A percentile compares a stretch with the other conserved stretches of the same genome.
Evolutionary conservation across 2,888 invertebrate genomes (phyloP).

Genomic region (Limenitis arthemis): DNA sequence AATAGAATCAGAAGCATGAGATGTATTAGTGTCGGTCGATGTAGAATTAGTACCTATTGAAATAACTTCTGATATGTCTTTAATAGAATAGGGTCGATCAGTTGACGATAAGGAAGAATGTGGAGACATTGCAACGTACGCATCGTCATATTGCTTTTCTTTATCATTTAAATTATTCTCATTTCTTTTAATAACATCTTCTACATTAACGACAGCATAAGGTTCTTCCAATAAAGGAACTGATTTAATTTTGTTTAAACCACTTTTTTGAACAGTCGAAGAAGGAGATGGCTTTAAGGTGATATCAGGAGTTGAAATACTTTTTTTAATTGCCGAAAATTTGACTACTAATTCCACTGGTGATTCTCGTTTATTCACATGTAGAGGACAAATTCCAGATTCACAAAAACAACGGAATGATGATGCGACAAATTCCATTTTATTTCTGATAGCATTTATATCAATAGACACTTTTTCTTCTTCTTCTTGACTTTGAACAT

Average conservation of each 20-base stretch:
- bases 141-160: constrained; percentile 19
- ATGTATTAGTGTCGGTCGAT: constrained; percentile 48
- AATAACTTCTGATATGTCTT: constrained; percentile 59
- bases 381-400: constrained; percentile 48
- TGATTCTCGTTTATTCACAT: constrained; percentile 46
- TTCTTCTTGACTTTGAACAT: constrained; percentile 35
- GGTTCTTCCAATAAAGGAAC: constrained; percentile 55
- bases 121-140: constrained; percentile 47
- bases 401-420: constrained; percentile 65
- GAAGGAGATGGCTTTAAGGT: constrained; percentile 47
- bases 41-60: constrained; percentile 47
- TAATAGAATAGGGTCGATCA: constrained; percentile 52
- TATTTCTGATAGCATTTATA: constrained; percentile 39
- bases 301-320: constrained; percentile 63
- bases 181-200: constrained; percentile 42
- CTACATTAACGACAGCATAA: constrained; percentile 47
- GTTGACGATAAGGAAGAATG: constrained; percentile 46
- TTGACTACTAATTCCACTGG: constrained; percentile 48
- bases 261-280: constrained; percentile 39
- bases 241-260: constrained; percentile 50
- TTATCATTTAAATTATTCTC: constrained; percentile 24
- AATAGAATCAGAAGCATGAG: constrained; percentile 53
- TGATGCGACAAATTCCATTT: constrained; percentile 43
- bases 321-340: constrained; percentile 60
- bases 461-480: constrained; percentile 48